Conservation (phyloP, 92 coral and sea anemone species). For the Actinernus sp. region DNA sequence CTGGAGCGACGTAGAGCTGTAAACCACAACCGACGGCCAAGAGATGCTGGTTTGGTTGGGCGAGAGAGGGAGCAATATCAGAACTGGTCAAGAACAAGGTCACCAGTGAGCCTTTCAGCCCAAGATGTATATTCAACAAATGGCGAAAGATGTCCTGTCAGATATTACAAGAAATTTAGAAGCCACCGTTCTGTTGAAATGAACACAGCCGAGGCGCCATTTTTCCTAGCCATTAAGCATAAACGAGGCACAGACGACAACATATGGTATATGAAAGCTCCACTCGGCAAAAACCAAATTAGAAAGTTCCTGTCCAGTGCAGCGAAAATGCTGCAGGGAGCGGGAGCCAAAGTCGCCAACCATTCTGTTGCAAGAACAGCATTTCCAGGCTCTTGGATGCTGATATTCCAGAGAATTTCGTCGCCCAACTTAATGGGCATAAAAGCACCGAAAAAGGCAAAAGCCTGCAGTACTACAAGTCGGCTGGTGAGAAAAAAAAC, state of each 20-base stretch:
- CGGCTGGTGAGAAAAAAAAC: slow-evolving; percentile 28
- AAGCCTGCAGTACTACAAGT: slow-evolving; percentile 36
- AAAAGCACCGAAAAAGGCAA: slow-evolving; percentile 26
- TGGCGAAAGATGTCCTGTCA: slow-evolving; percentile 29
- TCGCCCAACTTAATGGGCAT: slow-evolving; percentile 40
- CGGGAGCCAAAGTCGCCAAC: no score
- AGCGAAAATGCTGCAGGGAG: slow-evolving; percentile 18
- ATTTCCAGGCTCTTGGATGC: slow-evolving; percentile 39
- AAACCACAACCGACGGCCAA: slow-evolving; percentile 13
- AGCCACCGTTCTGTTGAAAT: slow-evolving; percentile 18
- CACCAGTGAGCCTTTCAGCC: no score
- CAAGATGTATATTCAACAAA: slow-evolving; percentile 19
- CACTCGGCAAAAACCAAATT: no score
- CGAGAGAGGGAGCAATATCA: slow-evolving; percentile 28
- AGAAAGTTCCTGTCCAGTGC: slow-evolving; percentile 28
- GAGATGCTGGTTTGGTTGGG: slow-evolving; percentile 36
- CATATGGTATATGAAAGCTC: no score
- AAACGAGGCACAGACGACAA: slow-evolving; percentile 3
- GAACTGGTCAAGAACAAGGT: slow-evolving; percentile 18
- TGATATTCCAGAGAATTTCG: slow-evolving; percentile 30
- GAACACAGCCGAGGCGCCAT: slow-evolving; percentile 26
- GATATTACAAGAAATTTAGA: slow-evolving; percentile 21
- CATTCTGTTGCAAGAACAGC: slow-evolving; percentile 12
- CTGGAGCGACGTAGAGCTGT: slow-evolving; percentile 12
- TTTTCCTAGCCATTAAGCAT: slow-evolving; percentile 12